Percentiles rank a stretch among this genome's conserved stretches.
Conservation (phyloP, 2,797 vertebrate genomes). For the Megaceryle alcyon region DNA sequence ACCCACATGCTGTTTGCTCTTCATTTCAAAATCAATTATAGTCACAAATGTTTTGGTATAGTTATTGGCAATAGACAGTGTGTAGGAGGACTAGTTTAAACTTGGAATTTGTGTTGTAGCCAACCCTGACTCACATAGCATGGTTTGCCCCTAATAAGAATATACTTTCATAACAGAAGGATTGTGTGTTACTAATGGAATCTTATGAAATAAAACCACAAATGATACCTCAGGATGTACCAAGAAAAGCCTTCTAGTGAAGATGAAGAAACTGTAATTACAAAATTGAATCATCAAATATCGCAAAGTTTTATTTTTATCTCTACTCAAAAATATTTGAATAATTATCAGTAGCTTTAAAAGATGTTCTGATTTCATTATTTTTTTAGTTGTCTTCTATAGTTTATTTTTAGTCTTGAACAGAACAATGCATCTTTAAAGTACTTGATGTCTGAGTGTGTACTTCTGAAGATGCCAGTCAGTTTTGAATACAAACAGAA, state of each 20-base stretch:
- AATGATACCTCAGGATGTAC: neutral
- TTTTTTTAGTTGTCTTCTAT: neutral
- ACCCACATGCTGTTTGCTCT: neutral
- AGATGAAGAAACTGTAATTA: neutral
- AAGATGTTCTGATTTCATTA: neutral
- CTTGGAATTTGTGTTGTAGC: neutral
- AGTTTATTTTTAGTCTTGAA: neutral
- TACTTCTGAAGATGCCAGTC: neutral
- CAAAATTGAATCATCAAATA: neutral
- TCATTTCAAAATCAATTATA: neutral
- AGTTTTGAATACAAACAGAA: neutral
- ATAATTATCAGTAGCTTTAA: neutral
- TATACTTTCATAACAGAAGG: rapidly evolving
- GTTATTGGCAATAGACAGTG: neutral
- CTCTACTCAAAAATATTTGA: neutral
- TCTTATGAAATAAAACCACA: neutral
- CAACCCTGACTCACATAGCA: neutral
- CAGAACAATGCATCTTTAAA: neutral
- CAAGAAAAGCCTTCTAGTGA: neutral
- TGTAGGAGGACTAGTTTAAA: neutral
- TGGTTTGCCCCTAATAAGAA: neutral
- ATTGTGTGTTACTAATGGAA: neutral
- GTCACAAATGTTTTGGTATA: neutral
- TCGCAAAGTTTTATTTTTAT: neutral
- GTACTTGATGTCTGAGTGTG: neutral